Evolutionary conservation across 1,140 invertebrate species (phyloP).

Genomic region (Propsilocerus akamusi): DNA sequence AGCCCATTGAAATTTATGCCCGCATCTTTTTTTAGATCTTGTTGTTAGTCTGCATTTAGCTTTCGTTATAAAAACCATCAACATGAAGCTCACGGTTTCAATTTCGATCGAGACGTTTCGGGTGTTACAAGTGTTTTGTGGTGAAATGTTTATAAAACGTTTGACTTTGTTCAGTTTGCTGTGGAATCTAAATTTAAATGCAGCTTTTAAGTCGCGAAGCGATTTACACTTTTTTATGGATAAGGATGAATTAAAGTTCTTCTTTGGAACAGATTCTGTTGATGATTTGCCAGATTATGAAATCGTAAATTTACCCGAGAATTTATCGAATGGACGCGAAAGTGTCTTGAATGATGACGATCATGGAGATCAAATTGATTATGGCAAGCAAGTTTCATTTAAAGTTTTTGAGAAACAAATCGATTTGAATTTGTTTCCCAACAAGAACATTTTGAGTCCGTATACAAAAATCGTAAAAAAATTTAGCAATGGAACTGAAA

Average conservation of each 20-base stretch:
- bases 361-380: background rate
- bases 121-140: background rate
- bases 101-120: background rate
- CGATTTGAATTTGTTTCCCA: constrained; percentile 25
- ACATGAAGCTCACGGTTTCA: too few relatives aligned
- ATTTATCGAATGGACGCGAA: constrained; percentile 1
- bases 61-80: background rate
- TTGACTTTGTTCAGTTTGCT: background rate
- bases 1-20: too few relatives aligned
- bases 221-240: constrained; percentile 11
- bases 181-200: background rate
- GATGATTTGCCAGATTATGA: constrained; percentile 15
- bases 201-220: background rate
- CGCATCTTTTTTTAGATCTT: too few relatives aligned
- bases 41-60: background rate
- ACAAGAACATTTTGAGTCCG: constrained; percentile 25
- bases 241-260: constrained; percentile 13
- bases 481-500: constrained; percentile 12
- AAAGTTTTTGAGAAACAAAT: constrained; percentile 16
- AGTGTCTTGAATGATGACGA: background rate
- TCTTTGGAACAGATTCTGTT: constrained; percentile 14
- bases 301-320: constrained; percentile 13
- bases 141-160: background rate
- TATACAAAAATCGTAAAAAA: constrained; percentile 28
- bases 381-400: constrained; percentile 1